Percentiles rank a stretch among this genome's conserved stretches.
phyloP scores from a whole-genome alignment of 2,113 vertebrate species.

The Acinonyx jubatus region DNA sequence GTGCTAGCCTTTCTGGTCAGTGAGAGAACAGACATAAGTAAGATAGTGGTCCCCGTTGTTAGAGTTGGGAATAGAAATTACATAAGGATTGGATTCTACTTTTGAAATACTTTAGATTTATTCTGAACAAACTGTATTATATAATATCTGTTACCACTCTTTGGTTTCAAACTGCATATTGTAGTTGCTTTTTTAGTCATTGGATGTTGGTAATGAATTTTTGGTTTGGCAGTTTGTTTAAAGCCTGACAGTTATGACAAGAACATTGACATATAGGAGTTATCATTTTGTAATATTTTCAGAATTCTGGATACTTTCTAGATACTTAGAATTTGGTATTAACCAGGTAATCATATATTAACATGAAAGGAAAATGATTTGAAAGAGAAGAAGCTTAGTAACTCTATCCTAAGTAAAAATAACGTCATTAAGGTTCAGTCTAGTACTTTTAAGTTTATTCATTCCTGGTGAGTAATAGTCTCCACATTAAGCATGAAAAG shows the following conservation, averaged over 20 bases:
- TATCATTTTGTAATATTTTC: background rate
- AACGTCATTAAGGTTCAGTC: background rate
- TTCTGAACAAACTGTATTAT: background rate
- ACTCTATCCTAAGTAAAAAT: background rate
- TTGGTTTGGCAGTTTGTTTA: background rate
- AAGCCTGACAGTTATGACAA: background rate
- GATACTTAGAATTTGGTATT: background rate
- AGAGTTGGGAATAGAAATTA: background rate
- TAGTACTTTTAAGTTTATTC: background rate
- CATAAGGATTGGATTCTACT: background rate
- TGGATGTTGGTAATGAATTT: background rate
- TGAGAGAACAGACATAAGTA: background rate
- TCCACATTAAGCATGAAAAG: background rate
- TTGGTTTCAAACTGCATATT: background rate
- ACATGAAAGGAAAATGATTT: constrained; percentile 34
- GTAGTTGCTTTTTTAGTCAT: background rate
- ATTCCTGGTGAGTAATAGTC: background rate
- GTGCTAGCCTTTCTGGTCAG: background rate
- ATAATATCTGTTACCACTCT: background rate
- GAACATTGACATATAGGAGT: background rate
- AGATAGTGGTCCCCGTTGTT: background rate
- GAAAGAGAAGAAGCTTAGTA: background rate
- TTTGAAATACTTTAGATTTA: background rate
- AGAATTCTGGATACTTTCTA: background rate
- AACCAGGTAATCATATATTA: background rate